These are phyloP conservation scores for Allolobophora icterica DNA, from an alignment of 2,888 invertebrate species.

Conservation along the genomic window DNA sequence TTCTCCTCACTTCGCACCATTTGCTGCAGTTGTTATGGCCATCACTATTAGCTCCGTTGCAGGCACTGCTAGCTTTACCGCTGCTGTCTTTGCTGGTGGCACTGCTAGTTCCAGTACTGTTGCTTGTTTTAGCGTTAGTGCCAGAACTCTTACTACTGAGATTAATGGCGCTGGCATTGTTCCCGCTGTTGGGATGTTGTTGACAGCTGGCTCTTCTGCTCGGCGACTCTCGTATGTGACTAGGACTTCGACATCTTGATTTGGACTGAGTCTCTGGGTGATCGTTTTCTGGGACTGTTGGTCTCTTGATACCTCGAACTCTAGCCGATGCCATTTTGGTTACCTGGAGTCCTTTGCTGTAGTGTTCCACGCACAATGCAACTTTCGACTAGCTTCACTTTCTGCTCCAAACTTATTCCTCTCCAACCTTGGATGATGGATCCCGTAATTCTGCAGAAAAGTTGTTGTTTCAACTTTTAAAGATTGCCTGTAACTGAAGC, in stretches of 20 bases:
- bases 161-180: not conserved
- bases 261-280: not conserved
- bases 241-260: constrained; percentile 7
- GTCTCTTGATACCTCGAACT: not conserved
- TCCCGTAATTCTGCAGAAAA: not conserved
- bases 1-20: not conserved
- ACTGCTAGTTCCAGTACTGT: not conserved
- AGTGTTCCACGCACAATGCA: not conserved
- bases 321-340: not conserved
- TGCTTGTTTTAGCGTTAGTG: not conserved
- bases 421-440: not conserved
- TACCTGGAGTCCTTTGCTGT: not conserved
- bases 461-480: not conserved
- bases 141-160: not conserved
- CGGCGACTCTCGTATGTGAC: not conserved
- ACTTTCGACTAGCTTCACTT: not conserved
- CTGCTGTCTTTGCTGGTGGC: not conserved
- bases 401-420: not conserved
- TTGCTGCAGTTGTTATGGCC: not conserved
- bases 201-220: not conserved
- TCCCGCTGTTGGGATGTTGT: too few relatives aligned
- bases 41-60: not conserved
- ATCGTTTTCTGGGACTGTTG: not conserved
- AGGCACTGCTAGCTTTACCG: too few relatives aligned
- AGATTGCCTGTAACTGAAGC: not conserved